Evolutionary conservation across 2,888 invertebrate genomes (phyloP).

Genomic region (Lithophane socia): DNA sequence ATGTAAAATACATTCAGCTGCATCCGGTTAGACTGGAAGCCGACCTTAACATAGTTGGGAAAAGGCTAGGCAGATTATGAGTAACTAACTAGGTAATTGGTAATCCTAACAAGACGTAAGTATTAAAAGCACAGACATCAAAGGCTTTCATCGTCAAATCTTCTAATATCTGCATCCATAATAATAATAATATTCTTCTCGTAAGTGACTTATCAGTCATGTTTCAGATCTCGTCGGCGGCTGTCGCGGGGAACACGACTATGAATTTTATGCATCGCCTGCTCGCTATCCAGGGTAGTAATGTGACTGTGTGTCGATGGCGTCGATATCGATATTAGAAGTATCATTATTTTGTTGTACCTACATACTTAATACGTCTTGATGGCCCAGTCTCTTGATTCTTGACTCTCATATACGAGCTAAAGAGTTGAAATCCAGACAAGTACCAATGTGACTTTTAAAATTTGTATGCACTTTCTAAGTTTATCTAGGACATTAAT

Average conservation of each 20-base stretch:
- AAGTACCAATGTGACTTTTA: neutral
- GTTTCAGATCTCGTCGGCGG: conserved; percentile 33
- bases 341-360: neutral
- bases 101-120: too few relatives aligned
- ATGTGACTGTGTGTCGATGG: conserved; percentile 7
- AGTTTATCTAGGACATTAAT: neutral
- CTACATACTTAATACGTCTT: neutral
- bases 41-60: too few relatives aligned
- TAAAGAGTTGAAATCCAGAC: neutral
- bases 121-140: neutral
- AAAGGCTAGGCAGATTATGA: too few relatives aligned
- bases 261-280: conserved; percentile 78
- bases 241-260: conserved; percentile 58
- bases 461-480: neutral
- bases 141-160: neutral
- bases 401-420: neutral
- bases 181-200: conserved; percentile 5
- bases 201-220: conserved; percentile 34
- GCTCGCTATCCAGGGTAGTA: conserved; percentile 65
- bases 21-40: too few relatives aligned
- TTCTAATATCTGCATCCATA: neutral
- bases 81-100: too few relatives aligned
- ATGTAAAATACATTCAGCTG: too few relatives aligned
- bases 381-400: neutral
- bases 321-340: conserved; percentile 25